These are phyloP conservation scores for Trachemys scripta DNA, from an alignment of 2,113 vertebrate genomes.

Conservation along the genomic window DNA sequence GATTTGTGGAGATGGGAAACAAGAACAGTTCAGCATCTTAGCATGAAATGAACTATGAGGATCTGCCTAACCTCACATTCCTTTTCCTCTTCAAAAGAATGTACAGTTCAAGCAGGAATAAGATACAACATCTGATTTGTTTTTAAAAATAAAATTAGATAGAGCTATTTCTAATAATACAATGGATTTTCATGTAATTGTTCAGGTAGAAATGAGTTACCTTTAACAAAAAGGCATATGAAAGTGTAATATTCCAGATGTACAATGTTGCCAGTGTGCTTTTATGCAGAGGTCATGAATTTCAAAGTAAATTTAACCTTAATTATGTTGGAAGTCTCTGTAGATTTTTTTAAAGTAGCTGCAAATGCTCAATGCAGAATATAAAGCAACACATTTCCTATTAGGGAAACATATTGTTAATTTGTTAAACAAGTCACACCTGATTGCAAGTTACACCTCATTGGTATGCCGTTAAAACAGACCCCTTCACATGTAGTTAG, in stretches of 20 bases:
- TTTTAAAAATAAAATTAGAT: neutral
- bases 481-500: slow-evolving; percentile 65
- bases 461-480: slow-evolving; percentile 62
- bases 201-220: slow-evolving; percentile 14
- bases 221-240: slow-evolving; percentile 37
- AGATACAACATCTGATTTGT: neutral
- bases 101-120: neutral
- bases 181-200: slow-evolving; percentile 39
- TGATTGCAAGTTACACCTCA: slow-evolving; percentile 62
- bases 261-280: slow-evolving; percentile 45
- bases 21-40: neutral
- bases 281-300: slow-evolving; percentile 50
- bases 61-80: neutral
- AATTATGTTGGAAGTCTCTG: slow-evolving; percentile 61
- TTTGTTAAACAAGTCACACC: slow-evolving; percentile 74
- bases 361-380: slow-evolving; percentile 41
- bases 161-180: neutral
- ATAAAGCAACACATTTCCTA: slow-evolving; percentile 57
- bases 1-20: neutral
- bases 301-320: slow-evolving; percentile 72
- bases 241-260: slow-evolving; percentile 49
- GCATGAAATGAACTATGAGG: neutral
- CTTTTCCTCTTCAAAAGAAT: slow-evolving; percentile 9
- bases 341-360: slow-evolving; percentile 54
- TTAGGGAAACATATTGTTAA: slow-evolving; percentile 72